Percentiles rank a stretch among this genome's conserved stretches.
Conservation (phyloP, 2,888 invertebrate genomes). For the Agonopterix subpropinquella region DNA sequence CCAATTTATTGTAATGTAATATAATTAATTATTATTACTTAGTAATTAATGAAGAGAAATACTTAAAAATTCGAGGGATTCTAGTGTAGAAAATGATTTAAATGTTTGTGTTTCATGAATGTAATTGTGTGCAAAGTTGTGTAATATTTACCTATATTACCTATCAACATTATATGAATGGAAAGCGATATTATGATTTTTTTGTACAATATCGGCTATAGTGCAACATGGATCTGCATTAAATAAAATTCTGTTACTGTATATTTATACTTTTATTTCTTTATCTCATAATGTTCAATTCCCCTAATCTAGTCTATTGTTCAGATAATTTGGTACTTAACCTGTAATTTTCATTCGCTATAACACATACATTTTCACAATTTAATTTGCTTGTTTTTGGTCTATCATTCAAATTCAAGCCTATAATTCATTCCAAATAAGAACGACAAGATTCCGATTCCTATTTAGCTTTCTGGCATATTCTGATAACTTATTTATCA, state of each 20-base stretch:
- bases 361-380: too few relatives aligned
- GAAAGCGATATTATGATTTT: conserved; percentile 66
- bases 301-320: too few relatives aligned
- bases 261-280: conserved; percentile 39
- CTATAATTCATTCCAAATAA: too few relatives aligned
- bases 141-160: conserved; percentile 66
- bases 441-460: too few relatives aligned
- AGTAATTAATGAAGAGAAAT: conserved; percentile 60
- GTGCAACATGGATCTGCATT: conserved; percentile 71
- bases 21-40: conserved; percentile 60
- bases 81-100: conserved; percentile 62
- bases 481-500: too few relatives aligned
- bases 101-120: conserved; percentile 72
- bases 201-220: conserved; percentile 75
- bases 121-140: conserved; percentile 68
- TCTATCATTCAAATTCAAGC: too few relatives aligned
- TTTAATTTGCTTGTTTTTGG: too few relatives aligned
- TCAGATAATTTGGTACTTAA: too few relatives aligned
- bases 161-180: conserved; percentile 53
- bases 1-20: conserved; percentile 71
- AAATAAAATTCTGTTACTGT: conserved; percentile 76
- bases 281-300: not conserved
- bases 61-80: conserved; percentile 64
- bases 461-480: too few relatives aligned
- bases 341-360: too few relatives aligned